Evolutionary conservation across 2,113 vertebrate genomes (phyloP), one percentile per base, ranked within the genome.

Genomic region (Spea bombifrons): DNA sequence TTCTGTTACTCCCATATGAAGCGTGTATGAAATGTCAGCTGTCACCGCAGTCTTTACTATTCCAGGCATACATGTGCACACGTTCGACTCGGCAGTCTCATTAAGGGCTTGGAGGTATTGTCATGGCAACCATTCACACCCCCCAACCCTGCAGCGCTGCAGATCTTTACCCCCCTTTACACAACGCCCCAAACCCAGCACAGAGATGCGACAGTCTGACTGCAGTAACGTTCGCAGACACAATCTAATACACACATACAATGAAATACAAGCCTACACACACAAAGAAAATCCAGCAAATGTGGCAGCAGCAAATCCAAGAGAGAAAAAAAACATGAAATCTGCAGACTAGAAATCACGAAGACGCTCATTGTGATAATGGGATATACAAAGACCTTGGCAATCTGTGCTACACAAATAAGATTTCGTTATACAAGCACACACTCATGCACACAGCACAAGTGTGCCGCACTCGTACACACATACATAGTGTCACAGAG

Each of bases 191-290:
- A 12, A 13, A 13, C 44, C 48, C 47, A 49, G 5, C 67, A 48
- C 2, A 16, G 43, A 15, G 48, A 46, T 43, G n/a, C 6, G 61
- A 8, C 4, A 44, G 17, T 66, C 17, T 52, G 50, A 67, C 49
- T 44, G 43, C 49, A 65, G 74, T 10, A 67, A 67, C 44, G 67
- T 15, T 57, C 8, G 67, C 48, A 75, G 64, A 67, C n/a, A 73
- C 74, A 76, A 55, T 67, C 49, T 50, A 55, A 46, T 43, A 55
- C 49, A 45, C 17, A 67, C 13, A n/a, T 48, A 45, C 43, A 67
- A 16, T 67, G 15, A 2, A 48, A 6, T 12, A 53, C 8, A 45
- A 44, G 49, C 17, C 43, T 15, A 46, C 5, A 7, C 53, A n/a
- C 15, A 30, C 30, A 30, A 30, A 30, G 30, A 30, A 30, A 30